phyloP scores from a whole-genome alignment of 2,888 invertebrate genomes.

The Eupithecia tripunctaria region DNA sequence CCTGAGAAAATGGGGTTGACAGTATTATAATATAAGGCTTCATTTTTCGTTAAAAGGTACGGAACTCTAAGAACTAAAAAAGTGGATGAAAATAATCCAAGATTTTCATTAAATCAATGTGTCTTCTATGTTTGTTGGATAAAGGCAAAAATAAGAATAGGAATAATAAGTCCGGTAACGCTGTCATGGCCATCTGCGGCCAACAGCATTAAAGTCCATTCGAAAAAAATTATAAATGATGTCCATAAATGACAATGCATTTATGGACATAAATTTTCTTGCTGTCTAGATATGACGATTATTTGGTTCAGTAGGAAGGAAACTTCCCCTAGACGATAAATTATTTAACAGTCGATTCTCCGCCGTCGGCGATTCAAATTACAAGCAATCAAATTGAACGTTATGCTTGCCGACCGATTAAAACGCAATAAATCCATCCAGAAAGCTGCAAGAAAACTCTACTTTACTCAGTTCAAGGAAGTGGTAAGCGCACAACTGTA shows the following conservation, averaged over 20 bases:
- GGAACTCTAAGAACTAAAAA: not conserved
- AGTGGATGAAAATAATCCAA: not conserved
- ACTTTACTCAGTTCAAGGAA: constrained; percentile 49
- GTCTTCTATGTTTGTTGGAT: not conserved
- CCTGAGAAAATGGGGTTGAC: too few relatives aligned
- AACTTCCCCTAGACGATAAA: constrained; percentile 16
- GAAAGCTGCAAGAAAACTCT: constrained; percentile 54
- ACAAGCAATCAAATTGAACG: constrained; percentile 59
- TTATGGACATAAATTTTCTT: not conserved
- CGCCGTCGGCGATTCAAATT: constrained; percentile 58
- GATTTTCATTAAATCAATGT: not conserved
- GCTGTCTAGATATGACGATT: not conserved
- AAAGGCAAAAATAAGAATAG: too few relatives aligned
- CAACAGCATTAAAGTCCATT: too few relatives aligned
- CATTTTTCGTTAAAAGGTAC: too few relatives aligned
- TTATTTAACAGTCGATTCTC: constrained; percentile 42
- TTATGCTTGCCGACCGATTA: constrained; percentile 68
- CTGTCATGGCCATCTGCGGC: too few relatives aligned
- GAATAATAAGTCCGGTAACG: too few relatives aligned
- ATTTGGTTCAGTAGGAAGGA: not conserved
- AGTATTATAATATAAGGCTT: too few relatives aligned
- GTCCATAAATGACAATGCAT: not conserved
- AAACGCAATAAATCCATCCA: constrained; percentile 65
- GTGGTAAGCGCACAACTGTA: constrained; percentile 57
- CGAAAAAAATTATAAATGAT: too few relatives aligned